Evolutionary conservation across 2,113 vertebrate species (phyloP).

Genomic region (Motacilla alba): DNA sequence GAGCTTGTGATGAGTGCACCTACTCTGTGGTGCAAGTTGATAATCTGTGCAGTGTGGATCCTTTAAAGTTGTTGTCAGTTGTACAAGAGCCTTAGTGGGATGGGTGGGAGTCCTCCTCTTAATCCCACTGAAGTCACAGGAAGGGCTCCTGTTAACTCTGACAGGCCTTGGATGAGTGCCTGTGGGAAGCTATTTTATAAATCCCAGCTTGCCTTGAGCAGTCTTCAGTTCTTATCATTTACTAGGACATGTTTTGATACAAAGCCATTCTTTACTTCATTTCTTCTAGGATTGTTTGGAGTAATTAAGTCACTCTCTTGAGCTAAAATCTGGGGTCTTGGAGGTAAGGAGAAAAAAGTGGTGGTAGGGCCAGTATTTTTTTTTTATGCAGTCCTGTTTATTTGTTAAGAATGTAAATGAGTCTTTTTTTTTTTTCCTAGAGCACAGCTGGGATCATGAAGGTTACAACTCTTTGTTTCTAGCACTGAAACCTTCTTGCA

Average conservation of each 20-base stretch:
- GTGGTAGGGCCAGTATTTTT: not conserved
- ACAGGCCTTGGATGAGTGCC: conserved; percentile 4
- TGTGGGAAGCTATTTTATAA: conserved; percentile 25
- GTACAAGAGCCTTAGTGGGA: not conserved
- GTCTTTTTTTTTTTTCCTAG: not conserved
- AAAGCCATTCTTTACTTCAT: not conserved
- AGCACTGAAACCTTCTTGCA: not conserved
- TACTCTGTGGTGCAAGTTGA: not conserved
- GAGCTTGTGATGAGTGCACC: not conserved
- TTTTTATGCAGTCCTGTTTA: conserved; percentile 2
- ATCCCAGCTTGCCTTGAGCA: not conserved
- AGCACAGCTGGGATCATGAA: not conserved
- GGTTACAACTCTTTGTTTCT: not conserved
- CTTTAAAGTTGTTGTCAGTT: not conserved
- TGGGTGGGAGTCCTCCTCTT: not conserved
- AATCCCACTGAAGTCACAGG: not conserved
- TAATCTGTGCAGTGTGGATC: not conserved
- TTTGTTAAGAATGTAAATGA: conserved; percentile 11
- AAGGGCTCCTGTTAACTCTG: not conserved
- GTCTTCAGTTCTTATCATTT: not conserved
- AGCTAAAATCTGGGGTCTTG: not conserved
- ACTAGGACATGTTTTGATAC: not conserved
- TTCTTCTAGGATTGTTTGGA: not conserved
- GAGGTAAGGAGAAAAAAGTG: not conserved
- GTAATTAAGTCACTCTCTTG: not conserved